Base-by-base conservation (phyloP, 2,888 invertebrate genomes). In the Coenonympha arcania region DNA sequence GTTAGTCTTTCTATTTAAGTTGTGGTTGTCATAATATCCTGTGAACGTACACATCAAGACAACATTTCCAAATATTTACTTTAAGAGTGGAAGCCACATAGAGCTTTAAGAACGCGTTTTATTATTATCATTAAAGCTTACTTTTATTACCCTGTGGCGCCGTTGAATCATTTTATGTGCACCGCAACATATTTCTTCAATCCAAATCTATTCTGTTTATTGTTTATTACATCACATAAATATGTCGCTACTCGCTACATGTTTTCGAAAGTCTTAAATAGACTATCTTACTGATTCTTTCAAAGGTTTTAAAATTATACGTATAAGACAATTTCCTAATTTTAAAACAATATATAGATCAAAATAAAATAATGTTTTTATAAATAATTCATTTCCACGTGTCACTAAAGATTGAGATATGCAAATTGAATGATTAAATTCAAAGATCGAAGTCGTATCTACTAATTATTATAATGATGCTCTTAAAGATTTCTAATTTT, bases 81-180 rank as follows among this genome's bases (percentile, higher is more conserved):
- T 47, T 44, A 45, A n/a, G 30, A 40, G 31, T 44, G 16, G 37
- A 24, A 44, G 40, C 30, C 46, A 48, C 47, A 44, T 43, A 55
- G 39, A 19, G 50, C 31, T 50, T 50, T 40, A 36, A 28, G 28
- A 48, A 51, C 40, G 42, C 47, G 30, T 49, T 50, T 48, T 50
- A 53, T 43, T 34, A 30, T 22, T 43, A 33, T 42, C 37, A 50
- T 53, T 52, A 55, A 50, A 41, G 40, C 22, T 55, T 50, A 41
- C 39, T 53, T 52, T 55, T 55, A 52, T 49, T 24, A 9, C 33
- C 16, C 15, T 47, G 44, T 45, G 55, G 53, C 50, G 55, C 50
- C 53, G 18, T 31, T 42, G 50, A 13, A 44, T 52, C 40, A 48
- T 47, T 41, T 50, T 44, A 50, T 18, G 45, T 55, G 45, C 42